Evolutionary conservation across 2,797 vertebrate species (phyloP).

Genomic region (Amblyopsis hoosieri): DNA sequence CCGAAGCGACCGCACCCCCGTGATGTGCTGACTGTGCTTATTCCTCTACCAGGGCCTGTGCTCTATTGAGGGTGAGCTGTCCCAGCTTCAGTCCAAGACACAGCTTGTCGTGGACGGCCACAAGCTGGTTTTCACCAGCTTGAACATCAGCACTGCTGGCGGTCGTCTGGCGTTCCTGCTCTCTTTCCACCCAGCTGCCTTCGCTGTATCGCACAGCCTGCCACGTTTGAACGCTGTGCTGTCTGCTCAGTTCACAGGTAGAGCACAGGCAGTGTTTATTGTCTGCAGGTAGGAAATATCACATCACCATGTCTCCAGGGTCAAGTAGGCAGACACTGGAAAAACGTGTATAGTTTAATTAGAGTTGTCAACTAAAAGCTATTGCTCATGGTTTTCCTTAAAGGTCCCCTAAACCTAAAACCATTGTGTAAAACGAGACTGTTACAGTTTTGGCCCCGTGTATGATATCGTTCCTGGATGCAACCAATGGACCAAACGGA

Average conservation of each 20-base stretch:
- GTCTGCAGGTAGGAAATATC: too few relatives aligned
- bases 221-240: conserved; percentile 51
- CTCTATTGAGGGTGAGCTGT: conserved; percentile 47
- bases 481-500: too few relatives aligned
- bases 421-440: too few relatives aligned
- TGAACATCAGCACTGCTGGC: conserved; percentile 57
- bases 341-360: too few relatives aligned
- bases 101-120: conserved; percentile 62
- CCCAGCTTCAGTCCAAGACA: conserved; percentile 60
- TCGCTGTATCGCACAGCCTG: conserved; percentile 50
- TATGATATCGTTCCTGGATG: too few relatives aligned
- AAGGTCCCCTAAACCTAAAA: too few relatives aligned
- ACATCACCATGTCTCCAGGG: too few relatives aligned
- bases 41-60: conserved; percentile 62
- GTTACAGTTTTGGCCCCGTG: too few relatives aligned
- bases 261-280: conserved; percentile 5
- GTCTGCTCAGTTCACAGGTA: conserved; percentile 72
- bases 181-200: conserved; percentile 59
- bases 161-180: conserved; percentile 62
- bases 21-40: neutral
- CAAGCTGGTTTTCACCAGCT: conserved; percentile 60
- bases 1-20: too few relatives aligned
- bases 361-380: too few relatives aligned
- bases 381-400: too few relatives aligned
- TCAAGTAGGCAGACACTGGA: too few relatives aligned